Base-by-base conservation (phyloP, 2,113 vertebrate genomes). In the Condylura cristata region DNA sequence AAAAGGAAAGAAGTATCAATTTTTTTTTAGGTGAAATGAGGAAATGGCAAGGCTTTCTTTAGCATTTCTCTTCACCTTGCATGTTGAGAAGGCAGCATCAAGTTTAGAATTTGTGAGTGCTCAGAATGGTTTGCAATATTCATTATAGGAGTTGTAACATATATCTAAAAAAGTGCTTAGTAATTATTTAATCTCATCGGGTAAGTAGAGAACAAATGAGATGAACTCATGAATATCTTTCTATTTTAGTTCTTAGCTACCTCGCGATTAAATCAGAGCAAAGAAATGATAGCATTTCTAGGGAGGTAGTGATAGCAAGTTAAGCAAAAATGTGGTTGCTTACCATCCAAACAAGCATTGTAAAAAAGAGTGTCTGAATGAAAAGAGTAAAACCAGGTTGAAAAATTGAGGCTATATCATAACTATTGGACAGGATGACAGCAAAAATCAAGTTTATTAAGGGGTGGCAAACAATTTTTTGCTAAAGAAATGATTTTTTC, bases 361-460 rank as follows among this genome's bases (percentile, higher is more conserved):
- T 56, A 61, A 61, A 61, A 61, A 76, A 70, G 2, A 10, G 65
- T 71, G 9, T 56, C 20, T 53, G 61, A 84, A 14, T 41, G 17
- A 65, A 3, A 41, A 51, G 5, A 60, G 3, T 86, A 84, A 92
- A 92, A 70, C 9, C 7, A 56, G 3, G 4, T 53, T 30, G 13
- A 65, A 91, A 41, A 90, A 70, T 24, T 89, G 51, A 89, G 87
- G 83, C 61, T 17, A 48, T 39, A 60, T 32, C 51, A 26, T 22
- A 11, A 41, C 26, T 44, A 2, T 22, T 56, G 17, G 24, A 78
- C 7, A 71, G 20, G 26, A 0, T 92, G 37, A 82, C n/a, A 34
- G 48, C 24, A n/a, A 93, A 92, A 10, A 26, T 48, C 44, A 68
- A 51, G n/a, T 51, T 89, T 81, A 48, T 83, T 89, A 44, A 88